Conservation (phyloP, 2,113 vertebrate genomes). For the Triplophysa dalaica region DNA sequence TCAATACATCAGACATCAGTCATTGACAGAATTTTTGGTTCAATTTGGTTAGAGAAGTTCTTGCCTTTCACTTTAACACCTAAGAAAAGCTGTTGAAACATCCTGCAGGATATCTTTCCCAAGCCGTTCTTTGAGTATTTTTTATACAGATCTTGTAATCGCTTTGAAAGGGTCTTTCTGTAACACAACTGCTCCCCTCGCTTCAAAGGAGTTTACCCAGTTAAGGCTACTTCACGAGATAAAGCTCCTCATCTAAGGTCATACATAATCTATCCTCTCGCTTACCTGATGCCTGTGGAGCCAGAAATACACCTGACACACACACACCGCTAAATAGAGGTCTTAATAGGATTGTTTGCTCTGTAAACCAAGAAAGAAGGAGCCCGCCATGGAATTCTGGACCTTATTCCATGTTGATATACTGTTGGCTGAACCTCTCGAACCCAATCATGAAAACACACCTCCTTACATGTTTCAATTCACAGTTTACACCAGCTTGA, state of each 20-base stretch:
- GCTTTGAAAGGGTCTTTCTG: constrained; percentile 3
- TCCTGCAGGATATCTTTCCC: not conserved
- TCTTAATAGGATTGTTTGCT: constrained; percentile 26
- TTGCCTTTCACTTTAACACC: not conserved
- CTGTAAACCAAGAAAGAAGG: not conserved
- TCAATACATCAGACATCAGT: too few relatives aligned
- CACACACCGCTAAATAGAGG: not conserved
- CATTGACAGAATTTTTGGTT: too few relatives aligned
- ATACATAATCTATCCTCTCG: not conserved
- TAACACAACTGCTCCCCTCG: constrained; percentile 13
- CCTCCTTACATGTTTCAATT: constrained; percentile 51
- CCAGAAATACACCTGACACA: not conserved
- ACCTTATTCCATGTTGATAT: constrained; percentile 55
- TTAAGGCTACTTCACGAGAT: constrained; percentile 10
- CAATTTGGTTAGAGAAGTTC: too few relatives aligned
- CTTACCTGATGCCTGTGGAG: not conserved
- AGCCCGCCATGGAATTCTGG: constrained; percentile 51
- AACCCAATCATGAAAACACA: constrained; percentile 54
- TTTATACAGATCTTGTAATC: not conserved
- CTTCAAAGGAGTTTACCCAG: constrained; percentile 9
- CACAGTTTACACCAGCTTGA: constrained; percentile 39
- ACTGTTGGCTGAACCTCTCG: constrained; percentile 64
- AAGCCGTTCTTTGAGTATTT: not conserved
- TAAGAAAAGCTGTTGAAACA: not conserved
- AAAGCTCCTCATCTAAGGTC: not conserved